Evolutionary conservation across 2,113 vertebrate species (phyloP), one percentile per base, ranked within the genome.

Genomic region (Tupaia tana): DNA sequence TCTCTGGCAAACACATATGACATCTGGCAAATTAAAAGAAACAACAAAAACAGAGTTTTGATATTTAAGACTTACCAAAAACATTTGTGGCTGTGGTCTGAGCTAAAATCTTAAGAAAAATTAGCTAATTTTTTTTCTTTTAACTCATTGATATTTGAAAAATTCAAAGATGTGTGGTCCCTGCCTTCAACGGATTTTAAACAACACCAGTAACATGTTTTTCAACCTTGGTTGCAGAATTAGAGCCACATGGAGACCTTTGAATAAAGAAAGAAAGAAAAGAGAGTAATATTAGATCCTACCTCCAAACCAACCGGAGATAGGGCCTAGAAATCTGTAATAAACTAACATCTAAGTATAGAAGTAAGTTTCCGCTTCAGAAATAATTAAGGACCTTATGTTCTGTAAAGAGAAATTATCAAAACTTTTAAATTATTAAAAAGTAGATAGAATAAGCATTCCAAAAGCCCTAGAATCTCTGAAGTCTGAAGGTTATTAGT

Each of bases 81-180:
- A 89, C 43, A 6, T 64, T 82, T 93, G 13, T 88, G 25, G 0
- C 4, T 90, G 8, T 93, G 29, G 4, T 29, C 27, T 67, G 13
- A 90, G 15, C 69, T 75, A 58, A n/a, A 56, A 59, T 82, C 91
- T 85, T 96, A 93, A 34, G 12, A 64, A 82, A 73, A 93, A 73
- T 9, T 1, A 22, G 67, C 67, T 43, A 59, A 43, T 0, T 16
- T 22, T n/a, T 93, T 93, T 91, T 20, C 63, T 31, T 91, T 95
- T 84, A 0, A 58, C 9, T n/a, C 31, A 66, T 10, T 89, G 67
- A 31, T 64, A 93, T 66, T 75, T 83, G 58, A 79, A 90, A 84
- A 34, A 54, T 22, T 77, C 81, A 11, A 59, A 93, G 29, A 22
- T 78, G 34, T 59, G 56, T 29, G 9, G 25, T 70, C 66, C 12